Base-by-base conservation (phyloP, 2,113 vertebrate genomes). In the Agapornis roseicollis region DNA sequence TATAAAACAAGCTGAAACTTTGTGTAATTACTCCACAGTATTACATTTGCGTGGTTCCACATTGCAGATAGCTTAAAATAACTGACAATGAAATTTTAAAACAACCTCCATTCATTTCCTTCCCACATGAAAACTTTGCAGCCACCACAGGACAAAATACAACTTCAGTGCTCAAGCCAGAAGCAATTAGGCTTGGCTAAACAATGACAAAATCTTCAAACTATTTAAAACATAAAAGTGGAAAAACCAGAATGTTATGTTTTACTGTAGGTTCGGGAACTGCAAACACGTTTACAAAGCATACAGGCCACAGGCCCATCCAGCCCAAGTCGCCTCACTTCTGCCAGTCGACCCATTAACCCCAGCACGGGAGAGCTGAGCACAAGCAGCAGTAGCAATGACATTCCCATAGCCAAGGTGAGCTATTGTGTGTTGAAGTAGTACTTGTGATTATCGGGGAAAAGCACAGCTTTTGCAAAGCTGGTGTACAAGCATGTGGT, bases 361-460 rank as follows among this genome's bases (percentile, higher is more conserved):
- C 99, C 98, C 81, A 99, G 98, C 97, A 99, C 99, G 0, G 99
- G 98, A 63, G 98, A 99, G 86, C 98, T 99, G 72, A 99, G 99
- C 96, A 99, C 99, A 7, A 99, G 98, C 97, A 99, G 98, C 96
- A 99, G 98, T 93, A 99, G 98, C 97, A 99, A 99, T 8, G 98
- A 99, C 94, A 97, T 99, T 79, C 98, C 99, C n/a, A 98, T 99
- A 3, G 98, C 99, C 91, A 99, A 99, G 98, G 98, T 98, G 93
- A 97, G 93, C 18, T 47, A 11, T 71, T 41, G 8, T 39, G 14
- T 28, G 8, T 56, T 65, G 14, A 11, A 4, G 60, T 82, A 29
- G 37, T 5, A 4, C 24, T 58, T 52, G 41, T 86, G 22, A 3
- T 68, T 50, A 35, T 52, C 56, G 37, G 39, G 37, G 53, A 58